Conservation (phyloP, 2,888 invertebrate genomes). For the Cremastinae sp. region DNA sequence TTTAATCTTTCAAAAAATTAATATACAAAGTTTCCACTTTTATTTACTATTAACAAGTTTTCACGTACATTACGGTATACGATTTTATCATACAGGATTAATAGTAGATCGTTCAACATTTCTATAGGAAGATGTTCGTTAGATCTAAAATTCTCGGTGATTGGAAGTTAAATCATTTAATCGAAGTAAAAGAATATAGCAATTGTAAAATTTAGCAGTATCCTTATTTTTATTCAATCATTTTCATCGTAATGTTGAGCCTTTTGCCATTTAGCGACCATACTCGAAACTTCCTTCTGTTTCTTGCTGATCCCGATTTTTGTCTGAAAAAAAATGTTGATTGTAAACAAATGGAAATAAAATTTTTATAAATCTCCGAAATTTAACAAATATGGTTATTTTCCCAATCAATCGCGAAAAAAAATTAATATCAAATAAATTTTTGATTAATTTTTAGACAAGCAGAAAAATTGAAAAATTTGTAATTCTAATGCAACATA, state of each 20-base stretch:
- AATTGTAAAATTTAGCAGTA: conserved; percentile 19
- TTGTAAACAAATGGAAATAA: neutral
- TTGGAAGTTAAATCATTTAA: conserved; percentile 23
- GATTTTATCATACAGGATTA: conserved; percentile 35
- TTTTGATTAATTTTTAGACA: too few relatives aligned
- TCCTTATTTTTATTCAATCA: conserved; percentile 42
- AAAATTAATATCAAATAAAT: neutral
- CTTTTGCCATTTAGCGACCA: conserved; percentile 88
- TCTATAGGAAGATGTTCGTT: conserved; percentile 25
- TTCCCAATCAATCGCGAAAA: neutral
- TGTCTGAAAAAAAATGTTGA: conserved; percentile 79
- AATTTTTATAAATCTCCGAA: conserved; percentile 15
- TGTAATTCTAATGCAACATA: too few relatives aligned
- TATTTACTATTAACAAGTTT: conserved; percentile 47
- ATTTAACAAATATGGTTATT: neutral
- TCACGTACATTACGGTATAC: conserved; percentile 29
- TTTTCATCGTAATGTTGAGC: conserved; percentile 81
- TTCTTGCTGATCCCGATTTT: conserved; percentile 85
- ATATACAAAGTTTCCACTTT: neutral
- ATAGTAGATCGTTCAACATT: conserved; percentile 21
- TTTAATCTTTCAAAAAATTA: neutral
- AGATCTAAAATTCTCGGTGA: conserved; percentile 1
- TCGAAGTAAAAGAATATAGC: conserved; percentile 53
- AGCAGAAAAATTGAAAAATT: too few relatives aligned
- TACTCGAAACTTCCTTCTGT: conserved; percentile 85